phyloP scores from a whole-genome alignment of 2,113 vertebrate genomes.

The Microcebus ravelobensis region DNA sequence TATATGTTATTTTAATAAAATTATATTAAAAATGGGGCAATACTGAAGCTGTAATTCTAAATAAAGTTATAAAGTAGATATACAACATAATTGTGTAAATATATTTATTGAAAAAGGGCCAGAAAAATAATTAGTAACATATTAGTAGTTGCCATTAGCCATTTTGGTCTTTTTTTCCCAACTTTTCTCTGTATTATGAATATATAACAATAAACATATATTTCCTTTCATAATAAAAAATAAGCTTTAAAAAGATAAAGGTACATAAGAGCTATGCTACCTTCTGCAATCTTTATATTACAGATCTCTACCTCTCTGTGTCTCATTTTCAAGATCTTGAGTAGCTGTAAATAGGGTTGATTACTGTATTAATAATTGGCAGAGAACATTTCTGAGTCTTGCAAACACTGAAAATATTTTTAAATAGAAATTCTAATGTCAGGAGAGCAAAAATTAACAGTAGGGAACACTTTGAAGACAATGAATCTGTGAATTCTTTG shows the following conservation, averaged over 20 bases:
- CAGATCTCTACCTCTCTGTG: background rate
- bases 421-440: background rate
- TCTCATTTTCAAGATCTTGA: background rate
- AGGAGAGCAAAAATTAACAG: background rate
- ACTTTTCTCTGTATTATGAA: constrained; percentile 9
- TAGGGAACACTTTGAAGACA: background rate
- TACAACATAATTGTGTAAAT: background rate
- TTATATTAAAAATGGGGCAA: background rate
- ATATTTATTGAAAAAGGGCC: background rate
- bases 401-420: background rate
- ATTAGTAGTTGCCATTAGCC: background rate
- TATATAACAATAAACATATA: background rate
- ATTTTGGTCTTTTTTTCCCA: background rate
- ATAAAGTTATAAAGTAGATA: background rate
- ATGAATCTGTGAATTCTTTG: background rate
- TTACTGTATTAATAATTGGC: background rate
- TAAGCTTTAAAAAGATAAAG: background rate
- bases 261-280: background rate
- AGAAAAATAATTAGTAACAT: constrained; percentile 8
- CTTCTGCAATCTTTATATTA: background rate
- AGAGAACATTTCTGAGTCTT: constrained; percentile 14
- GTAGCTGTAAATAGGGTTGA: background rate
- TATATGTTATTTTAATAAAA: background rate
- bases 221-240: background rate
- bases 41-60: background rate